These are phyloP conservation scores for Semnornis frantzii DNA, from an alignment of 2,113 vertebrate genomes.

Conservation along the genomic window DNA sequence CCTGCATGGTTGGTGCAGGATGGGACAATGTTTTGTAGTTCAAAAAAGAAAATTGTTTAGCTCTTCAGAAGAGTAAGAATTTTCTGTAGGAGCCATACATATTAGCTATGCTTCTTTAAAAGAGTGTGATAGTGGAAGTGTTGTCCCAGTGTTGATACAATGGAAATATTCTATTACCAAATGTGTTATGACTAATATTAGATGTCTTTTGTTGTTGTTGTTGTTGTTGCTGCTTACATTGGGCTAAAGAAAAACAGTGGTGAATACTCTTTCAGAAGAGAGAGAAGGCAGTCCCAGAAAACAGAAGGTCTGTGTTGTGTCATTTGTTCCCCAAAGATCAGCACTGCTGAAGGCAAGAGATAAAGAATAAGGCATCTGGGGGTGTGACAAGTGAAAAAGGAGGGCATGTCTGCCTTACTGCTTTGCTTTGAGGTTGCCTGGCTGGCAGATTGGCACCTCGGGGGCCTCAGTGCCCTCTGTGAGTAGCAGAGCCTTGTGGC, in stretches of 20 bases:
- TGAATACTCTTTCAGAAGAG: not conserved
- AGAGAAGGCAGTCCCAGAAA: not conserved
- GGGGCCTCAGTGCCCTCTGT: not conserved
- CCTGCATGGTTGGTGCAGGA: not conserved
- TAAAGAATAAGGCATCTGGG: not conserved
- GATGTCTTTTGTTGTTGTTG: not conserved
- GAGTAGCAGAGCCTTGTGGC: not conserved
- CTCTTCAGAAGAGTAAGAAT: not conserved
- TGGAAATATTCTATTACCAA: not conserved
- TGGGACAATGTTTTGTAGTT: not conserved
- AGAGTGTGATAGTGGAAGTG: not conserved
- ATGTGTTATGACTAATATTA: not conserved
- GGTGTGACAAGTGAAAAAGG: not conserved
- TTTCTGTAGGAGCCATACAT: not conserved
- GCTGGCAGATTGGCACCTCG: conserved; percentile 18
- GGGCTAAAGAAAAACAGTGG: not conserved
- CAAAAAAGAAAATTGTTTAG: not conserved
- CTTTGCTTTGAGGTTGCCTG: not conserved
- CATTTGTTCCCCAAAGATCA: not conserved
- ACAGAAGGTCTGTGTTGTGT: not conserved
- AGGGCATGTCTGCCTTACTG: not conserved
- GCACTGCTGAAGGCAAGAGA: not conserved
- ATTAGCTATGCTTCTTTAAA: not conserved
- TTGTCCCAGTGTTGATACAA: not conserved
- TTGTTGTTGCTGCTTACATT: not conserved